Evolutionary conservation across 2,888 invertebrate species (phyloP).

Genomic region (Idaea aversata): DNA sequence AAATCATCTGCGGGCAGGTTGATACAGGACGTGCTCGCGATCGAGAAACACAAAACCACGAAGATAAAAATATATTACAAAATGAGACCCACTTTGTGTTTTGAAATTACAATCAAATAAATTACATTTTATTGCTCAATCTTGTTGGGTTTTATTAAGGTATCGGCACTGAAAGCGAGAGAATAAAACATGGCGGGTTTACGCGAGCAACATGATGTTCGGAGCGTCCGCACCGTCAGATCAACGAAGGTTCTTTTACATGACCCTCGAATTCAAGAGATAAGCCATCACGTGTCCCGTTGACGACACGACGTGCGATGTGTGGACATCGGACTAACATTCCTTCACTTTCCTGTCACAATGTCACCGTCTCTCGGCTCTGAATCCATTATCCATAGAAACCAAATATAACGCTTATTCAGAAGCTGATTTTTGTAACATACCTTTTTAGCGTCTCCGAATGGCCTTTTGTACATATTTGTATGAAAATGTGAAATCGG

Average conservation of each 20-base stretch:
- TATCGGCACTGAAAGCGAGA: slow-evolving; percentile 74
- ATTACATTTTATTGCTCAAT: slow-evolving; percentile 81
- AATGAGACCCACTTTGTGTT: slow-evolving; percentile 79
- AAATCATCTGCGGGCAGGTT: slow-evolving; percentile 49
- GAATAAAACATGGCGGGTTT: slow-evolving; percentile 77
- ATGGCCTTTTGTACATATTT: slow-evolving; percentile 11
- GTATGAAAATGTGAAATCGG: slow-evolving; percentile 10
- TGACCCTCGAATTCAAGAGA: slow-evolving; percentile 64
- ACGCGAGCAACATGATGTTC: slow-evolving; percentile 70
- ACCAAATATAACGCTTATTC: slow-evolving; percentile 13
- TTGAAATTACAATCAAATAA: slow-evolving; percentile 81
- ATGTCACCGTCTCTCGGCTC: slow-evolving; percentile 25
- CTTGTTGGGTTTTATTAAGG: slow-evolving; percentile 80
- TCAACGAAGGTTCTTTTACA: slow-evolving; percentile 62
- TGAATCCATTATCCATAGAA: neutral
- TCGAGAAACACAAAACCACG: slow-evolving; percentile 76
- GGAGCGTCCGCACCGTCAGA: slow-evolving; percentile 50
- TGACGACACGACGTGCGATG: slow-evolving; percentile 58
- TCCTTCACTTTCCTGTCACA: slow-evolving; percentile 43
- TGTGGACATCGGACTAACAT: slow-evolving; percentile 48
- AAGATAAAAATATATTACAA: slow-evolving; percentile 79
- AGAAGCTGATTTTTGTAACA: slow-evolving; percentile 15
- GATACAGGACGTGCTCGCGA: slow-evolving; percentile 64
- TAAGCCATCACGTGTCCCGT: slow-evolving; percentile 59
- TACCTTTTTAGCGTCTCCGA: slow-evolving; percentile 13